Evolutionary conservation across 2,888 invertebrate species (phyloP).

Genomic region (Troilus luridus): DNA sequence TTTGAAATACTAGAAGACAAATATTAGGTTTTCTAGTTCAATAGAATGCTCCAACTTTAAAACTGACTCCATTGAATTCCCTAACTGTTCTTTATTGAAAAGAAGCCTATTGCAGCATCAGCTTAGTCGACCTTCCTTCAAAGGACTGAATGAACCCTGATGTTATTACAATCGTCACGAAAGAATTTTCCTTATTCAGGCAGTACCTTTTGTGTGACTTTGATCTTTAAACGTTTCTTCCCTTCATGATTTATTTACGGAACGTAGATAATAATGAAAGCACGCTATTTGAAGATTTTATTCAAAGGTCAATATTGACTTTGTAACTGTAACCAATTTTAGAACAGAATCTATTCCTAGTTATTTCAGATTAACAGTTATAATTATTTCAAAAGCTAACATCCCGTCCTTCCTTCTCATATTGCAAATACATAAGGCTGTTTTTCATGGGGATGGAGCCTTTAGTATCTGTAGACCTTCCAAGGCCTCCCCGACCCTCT

Average conservation of each 20-base stretch:
- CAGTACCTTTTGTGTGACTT: not conserved
- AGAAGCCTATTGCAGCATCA: not conserved
- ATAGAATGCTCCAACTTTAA: not conserved
- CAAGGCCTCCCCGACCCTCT: too few relatives aligned
- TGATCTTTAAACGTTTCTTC: not conserved
- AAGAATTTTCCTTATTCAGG: not conserved
- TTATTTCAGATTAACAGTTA: too few relatives aligned
- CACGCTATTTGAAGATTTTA: not conserved
- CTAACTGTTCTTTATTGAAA: not conserved
- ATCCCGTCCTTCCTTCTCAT: too few relatives aligned
- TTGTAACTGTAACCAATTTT: not conserved
- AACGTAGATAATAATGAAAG: not conserved
- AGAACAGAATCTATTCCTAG: not conserved
- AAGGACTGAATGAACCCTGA: not conserved
- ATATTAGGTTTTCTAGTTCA: too few relatives aligned
- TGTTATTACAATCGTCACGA: conserved; percentile 30
- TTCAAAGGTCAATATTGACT: not conserved
- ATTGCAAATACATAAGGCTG: too few relatives aligned
- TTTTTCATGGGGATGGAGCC: too few relatives aligned
- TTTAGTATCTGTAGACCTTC: too few relatives aligned
- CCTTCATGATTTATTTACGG: not conserved
- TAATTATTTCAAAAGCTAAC: too few relatives aligned
- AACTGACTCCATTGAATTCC: not conserved
- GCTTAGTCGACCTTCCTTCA: not conserved
- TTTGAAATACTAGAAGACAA: too few relatives aligned